These are phyloP conservation scores for Drosophila elegans DNA, from an alignment of 1,140 invertebrate species.

Conservation along the genomic window DNA sequence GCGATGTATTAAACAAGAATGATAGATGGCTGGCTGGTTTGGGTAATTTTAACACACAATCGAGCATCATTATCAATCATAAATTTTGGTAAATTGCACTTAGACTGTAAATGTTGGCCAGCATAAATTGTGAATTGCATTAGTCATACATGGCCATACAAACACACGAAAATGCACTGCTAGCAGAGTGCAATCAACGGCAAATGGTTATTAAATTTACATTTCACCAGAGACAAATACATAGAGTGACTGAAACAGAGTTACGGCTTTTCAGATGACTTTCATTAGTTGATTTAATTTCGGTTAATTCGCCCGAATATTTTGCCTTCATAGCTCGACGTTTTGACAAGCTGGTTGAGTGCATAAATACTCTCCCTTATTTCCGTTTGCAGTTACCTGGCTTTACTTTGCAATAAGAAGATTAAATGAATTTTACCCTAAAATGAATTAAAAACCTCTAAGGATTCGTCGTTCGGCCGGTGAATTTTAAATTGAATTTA, in stretches of 20 bases:
- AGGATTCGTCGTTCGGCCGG: constrained; percentile 3
- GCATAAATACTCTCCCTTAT: constrained; percentile 2
- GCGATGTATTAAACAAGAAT: background rate
- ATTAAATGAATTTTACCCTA: constrained; percentile 41
- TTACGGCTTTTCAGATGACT: constrained; percentile 53
- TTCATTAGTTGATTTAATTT: constrained; percentile 77
- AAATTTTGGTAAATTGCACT: constrained; percentile 62
- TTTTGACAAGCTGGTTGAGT: constrained; percentile 36
- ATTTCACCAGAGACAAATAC: constrained; percentile 34
- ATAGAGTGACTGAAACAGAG: constrained; percentile 1
- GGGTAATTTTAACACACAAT: constrained; percentile 50
- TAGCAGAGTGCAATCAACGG: constrained; percentile 52
- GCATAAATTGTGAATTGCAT: constrained; percentile 54
- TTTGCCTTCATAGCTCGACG: constrained; percentile 48
- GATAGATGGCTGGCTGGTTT: constrained; percentile 7
- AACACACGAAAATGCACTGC: constrained; percentile 22
- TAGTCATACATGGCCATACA: constrained; percentile 27
- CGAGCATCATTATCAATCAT: constrained; percentile 60
- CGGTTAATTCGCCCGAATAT: constrained; percentile 62
- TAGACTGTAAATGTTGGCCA: constrained; percentile 48
- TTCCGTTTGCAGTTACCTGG: background rate
- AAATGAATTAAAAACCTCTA: constrained; percentile 45
- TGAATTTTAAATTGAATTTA: constrained; percentile 30
- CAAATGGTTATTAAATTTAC: constrained; percentile 60
- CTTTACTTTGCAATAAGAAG: constrained; percentile 25